These are phyloP conservation scores for Champsocephalus esox DNA, from an alignment of 2,797 vertebrate species.

Conservation along the genomic window DNA sequence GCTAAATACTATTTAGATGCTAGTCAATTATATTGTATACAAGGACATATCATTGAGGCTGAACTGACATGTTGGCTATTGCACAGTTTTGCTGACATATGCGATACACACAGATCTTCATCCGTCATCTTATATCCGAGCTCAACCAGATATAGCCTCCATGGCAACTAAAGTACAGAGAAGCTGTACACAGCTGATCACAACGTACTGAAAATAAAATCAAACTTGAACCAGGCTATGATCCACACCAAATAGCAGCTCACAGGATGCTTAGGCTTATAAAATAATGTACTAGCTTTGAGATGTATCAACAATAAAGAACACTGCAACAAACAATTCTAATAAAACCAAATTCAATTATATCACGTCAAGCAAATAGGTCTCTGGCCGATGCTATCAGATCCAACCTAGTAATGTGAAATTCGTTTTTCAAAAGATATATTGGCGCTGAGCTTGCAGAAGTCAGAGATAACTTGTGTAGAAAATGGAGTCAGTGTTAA, in stretches of 20 bases:
- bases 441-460: slow-evolving; percentile 55
- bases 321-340: slow-evolving; percentile 23
- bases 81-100: slow-evolving; percentile 25
- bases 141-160: slow-evolving; percentile 59
- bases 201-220: slow-evolving; percentile 30
- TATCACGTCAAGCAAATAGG: slow-evolving; percentile 3
- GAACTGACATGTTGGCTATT: slow-evolving; percentile 48
- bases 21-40: background rate
- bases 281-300: slow-evolving; percentile 1
- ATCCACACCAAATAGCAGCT: slow-evolving; percentile 23
- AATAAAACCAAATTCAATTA: slow-evolving; percentile 36
- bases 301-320: background rate
- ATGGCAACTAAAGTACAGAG: slow-evolving; percentile 49
- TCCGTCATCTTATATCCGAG: slow-evolving; percentile 50
- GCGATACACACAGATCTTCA: slow-evolving; percentile 19
- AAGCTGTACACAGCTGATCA: slow-evolving; percentile 45
- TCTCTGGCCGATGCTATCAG: slow-evolving; percentile 31
- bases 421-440: slow-evolving; percentile 21
- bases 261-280: background rate
- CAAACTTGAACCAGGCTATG: slow-evolving; percentile 16
- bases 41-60: slow-evolving; percentile 15
- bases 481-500: slow-evolving; percentile 34
- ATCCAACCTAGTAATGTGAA: slow-evolving; percentile 41
- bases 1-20: slow-evolving; percentile 39
- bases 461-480: slow-evolving; percentile 49